Base-by-base conservation (phyloP, 2,797 vertebrate species). In the Gadopsis bispinosus region DNA sequence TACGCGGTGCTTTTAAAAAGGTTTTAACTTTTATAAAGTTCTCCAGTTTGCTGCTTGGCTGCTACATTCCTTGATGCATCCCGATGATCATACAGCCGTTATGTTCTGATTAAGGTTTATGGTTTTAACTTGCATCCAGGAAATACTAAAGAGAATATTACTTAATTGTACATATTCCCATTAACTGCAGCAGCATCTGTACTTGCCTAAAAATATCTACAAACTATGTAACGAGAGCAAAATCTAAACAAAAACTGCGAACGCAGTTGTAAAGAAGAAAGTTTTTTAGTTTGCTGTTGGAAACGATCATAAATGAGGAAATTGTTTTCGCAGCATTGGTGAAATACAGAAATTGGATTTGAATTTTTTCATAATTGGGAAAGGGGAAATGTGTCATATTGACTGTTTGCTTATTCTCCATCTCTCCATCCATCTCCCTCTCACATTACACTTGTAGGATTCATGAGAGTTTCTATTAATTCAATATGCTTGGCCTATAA, bases 331-430 rank as follows among this genome's bases (percentile, higher is more conserved):
- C 19, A 11, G 17, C 2, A 7, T 50, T 65, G 37, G 10, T 73
- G 39, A 60, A 64, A 61, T 20, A n/a, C 22, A 19, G 5, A 66
- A 69, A 55, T 81, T 70, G n/a, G 33, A 73, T 86, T 79, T 73
- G 45, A 70, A 77, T 80, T 68, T 60, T 79, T 80, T 78, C 31
- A 29, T 45, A 14, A 56, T 29, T 80, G 26, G 22, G 20, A 66
- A 61, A 55, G 47, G 66, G 70, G 20, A 73, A 59, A 56, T 61
- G 19, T 41, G 19, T 41, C 19, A 43, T 65, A 10, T 77, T 55
- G 33, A 12, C 22, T 48, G 8, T 54, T 56, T 13, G 7, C 29
- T 51, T 60, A 14, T 50, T 67, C 66, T 72, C 39, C 47, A n/a
- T 78, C 64, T 16, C 58, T 74, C 55, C 31, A 20, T 70, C 45